Base-by-base conservation (phyloP, 2,113 vertebrate species). In the Kobus ellipsiprymnus region DNA sequence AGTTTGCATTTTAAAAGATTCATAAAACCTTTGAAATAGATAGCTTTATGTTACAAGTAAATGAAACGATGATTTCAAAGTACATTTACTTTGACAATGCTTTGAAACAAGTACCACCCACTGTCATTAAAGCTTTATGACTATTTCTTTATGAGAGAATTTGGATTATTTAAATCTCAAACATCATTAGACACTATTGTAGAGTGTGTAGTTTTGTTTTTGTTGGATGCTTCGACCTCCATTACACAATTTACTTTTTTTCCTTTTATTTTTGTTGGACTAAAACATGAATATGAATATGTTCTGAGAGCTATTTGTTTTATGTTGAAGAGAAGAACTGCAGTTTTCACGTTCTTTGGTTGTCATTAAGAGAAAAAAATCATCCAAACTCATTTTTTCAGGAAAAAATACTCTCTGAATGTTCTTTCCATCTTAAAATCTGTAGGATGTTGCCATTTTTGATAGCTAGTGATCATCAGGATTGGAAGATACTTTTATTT, bases 1-100 rank as follows among this genome's bases (percentile, higher is more conserved):
- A 93, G 55, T 95, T 95, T 97, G 64, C 67, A 54, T 84, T 93
- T 95, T 81, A n/a, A 81, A 96, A 84, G 30, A 82, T 94, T 84
- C 23, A 25, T 87, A 90, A 93, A 96, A 87, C 59, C 59, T 87
- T 95, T 81, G 78, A 87, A 94, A 77, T 40, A 52, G 33, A 67
- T 83, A 85, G 44, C 17, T 96, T 92, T 29, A 64, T 95, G 29
- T 91, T 82, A 59, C 27, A 85, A 80, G 50, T 89, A 85, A 87
- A 86, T 83, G 60, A 67, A 94, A 54, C 6, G 55, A 54, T 87
- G 30, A 60, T 95, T 94, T 95, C 62, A 57, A 81, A 91, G 87
- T 87, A 59, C 15, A 85, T 59, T 96, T 95, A 93, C 36, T 96
- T 94, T 78, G 67, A 85, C 67, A 91, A 0, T 93, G 52, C 64